Evolutionary conservation across 2,888 invertebrate species (phyloP), one percentile per base, ranked within the genome.

Genomic region (Anaspis maculata): DNA sequence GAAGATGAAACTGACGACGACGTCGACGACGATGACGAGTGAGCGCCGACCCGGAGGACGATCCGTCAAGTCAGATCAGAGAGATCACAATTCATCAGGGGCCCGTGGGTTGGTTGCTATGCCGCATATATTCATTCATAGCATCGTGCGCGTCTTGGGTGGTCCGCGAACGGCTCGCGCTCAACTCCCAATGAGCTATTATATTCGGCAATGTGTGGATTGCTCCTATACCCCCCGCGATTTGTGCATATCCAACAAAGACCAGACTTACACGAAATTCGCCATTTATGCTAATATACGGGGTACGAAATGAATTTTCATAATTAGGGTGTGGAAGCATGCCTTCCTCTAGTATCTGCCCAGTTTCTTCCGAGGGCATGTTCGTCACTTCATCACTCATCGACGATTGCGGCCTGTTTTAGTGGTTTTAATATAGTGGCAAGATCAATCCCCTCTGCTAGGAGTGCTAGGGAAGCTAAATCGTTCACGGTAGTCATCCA

Each of bases 111-210:
- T n/a, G n/a, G n/a, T 56, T 56, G 56, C 56, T 54, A 54, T 53
- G 54, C 52, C 45, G 52, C n/a, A n/a, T n/a, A n/a, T 56, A 56
- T 56, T 57, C 59, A 59, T 57, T 59, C 59, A 59, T 59, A 48
- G 49, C 52, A 43, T 51, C 52, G 52, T 52, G 51, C 41, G 44
- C 54, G 37, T 48, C 54, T 52, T 55, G 54, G 54, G 56, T 54
- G 54, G 54, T 56, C 56, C 47, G 34, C 22, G 30, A 34, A 34
- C 24, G 33, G 32, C 39, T 42, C 47, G 49, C 51, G 44, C 42
- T 45, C 34, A 43, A 42, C 41, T 43, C 47, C n/a, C 48, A 44
- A 42, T 45, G 37, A 38, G 41, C 50, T 42, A 45, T 49, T 47
- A 47, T 47, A 44, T 48, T 41, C 39, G 39, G 45, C 36, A 37